Percentiles rank a stretch among this genome's conserved stretches.
These are phyloP conservation scores for Crocidura indochinensis DNA, from an alignment of 2,797 vertebrate species.

Conservation along the genomic window DNA sequence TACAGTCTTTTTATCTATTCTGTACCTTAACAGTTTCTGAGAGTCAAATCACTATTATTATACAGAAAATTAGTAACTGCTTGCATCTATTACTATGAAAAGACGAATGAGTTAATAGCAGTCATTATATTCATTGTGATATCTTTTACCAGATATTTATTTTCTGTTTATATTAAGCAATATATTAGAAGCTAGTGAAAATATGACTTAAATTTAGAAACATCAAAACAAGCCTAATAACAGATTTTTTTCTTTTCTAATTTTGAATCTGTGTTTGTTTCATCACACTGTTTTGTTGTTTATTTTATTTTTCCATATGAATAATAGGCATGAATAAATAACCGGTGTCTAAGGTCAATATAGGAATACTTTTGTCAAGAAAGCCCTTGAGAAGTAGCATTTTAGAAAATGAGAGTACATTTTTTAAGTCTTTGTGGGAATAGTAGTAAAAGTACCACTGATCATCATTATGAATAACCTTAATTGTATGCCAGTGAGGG, in stretches of 20 bases:
- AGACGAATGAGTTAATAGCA: background rate
- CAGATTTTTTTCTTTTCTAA: background rate
- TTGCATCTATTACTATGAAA: background rate
- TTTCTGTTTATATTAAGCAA: background rate
- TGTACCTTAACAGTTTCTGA: background rate
- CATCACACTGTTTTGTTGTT: background rate
- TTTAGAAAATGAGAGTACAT: background rate
- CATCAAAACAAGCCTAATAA: background rate
- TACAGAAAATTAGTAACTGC: background rate
- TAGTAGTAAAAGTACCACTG: background rate
- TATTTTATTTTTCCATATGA: background rate
- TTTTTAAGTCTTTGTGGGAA: background rate
- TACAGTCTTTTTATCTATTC: background rate
- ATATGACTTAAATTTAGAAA: background rate
- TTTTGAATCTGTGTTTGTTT: background rate
- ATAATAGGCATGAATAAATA: background rate
- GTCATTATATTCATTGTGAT: too few relatives aligned
- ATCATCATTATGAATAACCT: background rate
- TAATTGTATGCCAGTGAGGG: background rate
- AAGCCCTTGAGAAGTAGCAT: background rate
- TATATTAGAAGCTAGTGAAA: constrained; percentile 29
- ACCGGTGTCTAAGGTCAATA: background rate
- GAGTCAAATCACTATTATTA: background rate
- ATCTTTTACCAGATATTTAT: background rate
- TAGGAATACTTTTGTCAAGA: background rate